phyloP scores from a whole-genome alignment of 2,797 vertebrate species.

The Agapornis canus region DNA sequence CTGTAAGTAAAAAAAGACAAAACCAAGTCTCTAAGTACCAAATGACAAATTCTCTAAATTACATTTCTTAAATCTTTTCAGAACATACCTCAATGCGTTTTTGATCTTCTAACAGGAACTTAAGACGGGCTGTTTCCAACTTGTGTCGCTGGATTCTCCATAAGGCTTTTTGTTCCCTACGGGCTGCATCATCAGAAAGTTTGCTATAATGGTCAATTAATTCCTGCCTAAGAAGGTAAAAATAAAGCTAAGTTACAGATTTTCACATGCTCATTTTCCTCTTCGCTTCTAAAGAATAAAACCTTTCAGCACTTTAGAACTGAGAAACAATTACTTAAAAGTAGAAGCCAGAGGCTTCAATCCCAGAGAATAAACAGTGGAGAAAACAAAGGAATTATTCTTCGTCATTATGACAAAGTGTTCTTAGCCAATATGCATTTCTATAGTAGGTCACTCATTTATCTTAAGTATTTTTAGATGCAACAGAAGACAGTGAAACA shows the following conservation, averaged over 20 bases:
- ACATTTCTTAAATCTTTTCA: background rate
- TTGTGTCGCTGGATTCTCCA: conserved; percentile 90
- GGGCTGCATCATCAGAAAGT: conserved; percentile 92
- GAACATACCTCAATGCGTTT: conserved; percentile 80
- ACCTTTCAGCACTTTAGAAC: background rate
- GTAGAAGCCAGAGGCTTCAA: background rate
- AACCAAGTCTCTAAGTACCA: background rate
- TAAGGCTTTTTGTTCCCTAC: conserved; percentile 86
- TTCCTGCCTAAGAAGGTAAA: conserved; percentile 84
- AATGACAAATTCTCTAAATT: background rate
- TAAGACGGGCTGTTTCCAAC: conserved; percentile 81
- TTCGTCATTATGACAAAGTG: background rate
- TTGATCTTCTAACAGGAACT: conserved; percentile 83
- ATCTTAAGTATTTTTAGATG: background rate
- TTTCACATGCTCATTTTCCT: background rate
- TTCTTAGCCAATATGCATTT: background rate
- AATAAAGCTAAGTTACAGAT: background rate
- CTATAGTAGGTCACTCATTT: background rate
- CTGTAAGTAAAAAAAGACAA: conserved; percentile 56
- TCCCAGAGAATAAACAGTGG: background rate
- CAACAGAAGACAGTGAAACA: background rate
- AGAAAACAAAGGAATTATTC: background rate
- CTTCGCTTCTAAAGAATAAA: background rate
- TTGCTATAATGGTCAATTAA: conserved; percentile 91
- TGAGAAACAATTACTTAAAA: background rate